Evolutionary conservation across 2,888 invertebrate genomes (phyloP).

Genomic region (Eubasilissa splendida): DNA sequence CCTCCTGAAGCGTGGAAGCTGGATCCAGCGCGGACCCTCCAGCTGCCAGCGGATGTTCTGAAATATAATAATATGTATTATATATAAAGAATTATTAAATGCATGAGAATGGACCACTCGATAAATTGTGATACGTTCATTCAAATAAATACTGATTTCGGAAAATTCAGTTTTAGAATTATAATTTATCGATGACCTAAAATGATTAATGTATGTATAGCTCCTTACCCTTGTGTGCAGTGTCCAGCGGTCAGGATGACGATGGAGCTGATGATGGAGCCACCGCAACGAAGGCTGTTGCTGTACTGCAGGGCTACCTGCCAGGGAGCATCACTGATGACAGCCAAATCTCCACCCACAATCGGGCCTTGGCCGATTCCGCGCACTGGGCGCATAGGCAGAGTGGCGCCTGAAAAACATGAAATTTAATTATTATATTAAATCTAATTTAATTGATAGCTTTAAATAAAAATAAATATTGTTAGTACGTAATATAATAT

Average conservation of each 20-base stretch:
- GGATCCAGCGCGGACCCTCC: conserved; percentile 33
- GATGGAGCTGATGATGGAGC: conserved; percentile 63
- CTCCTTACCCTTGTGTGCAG: conserved; percentile 61
- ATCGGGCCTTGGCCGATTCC: conserved; percentile 25
- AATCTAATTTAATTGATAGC: too few species aligned
- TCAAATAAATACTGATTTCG: neutral
- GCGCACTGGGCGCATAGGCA: neutral
- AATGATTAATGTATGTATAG: neutral
- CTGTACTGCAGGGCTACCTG: conserved; percentile 60
- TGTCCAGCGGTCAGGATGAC: conserved; percentile 68
- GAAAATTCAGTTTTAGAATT: neutral
- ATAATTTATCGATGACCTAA: neutral
- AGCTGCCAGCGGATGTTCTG: conserved; percentile 14
- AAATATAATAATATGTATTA: neutral
- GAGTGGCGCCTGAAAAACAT: neutral
- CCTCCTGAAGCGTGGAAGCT: conserved; percentile 16
- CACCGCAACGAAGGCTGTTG: conserved; percentile 67
- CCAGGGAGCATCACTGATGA: conserved; percentile 47
- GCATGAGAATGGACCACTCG: too few species aligned
- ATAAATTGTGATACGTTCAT: too few species aligned
- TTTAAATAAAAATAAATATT: too few species aligned
- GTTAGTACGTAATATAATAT: too few species aligned
- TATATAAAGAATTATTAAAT: neutral
- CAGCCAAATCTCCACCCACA: conserved; percentile 42
- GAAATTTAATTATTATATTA: neutral